Base-by-base conservation (phyloP, 1,140 invertebrate species). In the Hypsibius dujardini region DNA sequence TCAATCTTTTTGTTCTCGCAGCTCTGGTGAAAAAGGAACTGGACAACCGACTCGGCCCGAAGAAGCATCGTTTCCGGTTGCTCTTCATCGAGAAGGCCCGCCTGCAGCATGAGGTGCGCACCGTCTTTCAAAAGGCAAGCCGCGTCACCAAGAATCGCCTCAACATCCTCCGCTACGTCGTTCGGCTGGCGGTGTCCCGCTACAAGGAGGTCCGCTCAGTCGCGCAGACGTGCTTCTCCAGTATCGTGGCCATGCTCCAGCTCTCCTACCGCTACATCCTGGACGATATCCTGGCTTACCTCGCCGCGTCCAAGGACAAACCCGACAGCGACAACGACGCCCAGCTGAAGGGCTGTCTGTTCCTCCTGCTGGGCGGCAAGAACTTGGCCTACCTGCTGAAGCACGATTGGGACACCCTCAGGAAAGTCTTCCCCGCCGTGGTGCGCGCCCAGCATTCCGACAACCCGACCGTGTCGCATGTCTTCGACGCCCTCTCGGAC, bases 341-440 rank as follows among this genome's bases (percentile, higher is more conserved):
- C 75, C 82, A 85, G 62, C 87, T 89, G 72, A 90, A 91, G 81
- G 83, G 83, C 46, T 47, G 85, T 3, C 78, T 95, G 28, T 89
- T 88, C 78, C 82, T 92, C 45, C 78, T 95, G 42, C 76, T 87
- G 28, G 86, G 86, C 1, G 83, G 84, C 0, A 85, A 85, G 75
- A 78, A 79, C 46, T 80, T 80, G 0, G 84, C 85, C 1, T 77
- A 91, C 3, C 78, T 87, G 1, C 83, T 85, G 2, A 85, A 86
- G 75, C 84, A 86, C 71, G 85, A 90, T 77, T 95, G 90, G 90
- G 80, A 85, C 1, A 81, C 86, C 1, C 80, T 92, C 1, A 77
- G 79, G 42, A 77, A 82, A 45, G 76, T 91, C 2, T 12, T 67
- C 89, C 87, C 89, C 1, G 85, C 85, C 1, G 73, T 91, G 1